Evolutionary conservation across 2,113 vertebrate species (phyloP), one percentile per base, ranked within the genome.

Genomic region (Gasterosteus aculeatus): DNA sequence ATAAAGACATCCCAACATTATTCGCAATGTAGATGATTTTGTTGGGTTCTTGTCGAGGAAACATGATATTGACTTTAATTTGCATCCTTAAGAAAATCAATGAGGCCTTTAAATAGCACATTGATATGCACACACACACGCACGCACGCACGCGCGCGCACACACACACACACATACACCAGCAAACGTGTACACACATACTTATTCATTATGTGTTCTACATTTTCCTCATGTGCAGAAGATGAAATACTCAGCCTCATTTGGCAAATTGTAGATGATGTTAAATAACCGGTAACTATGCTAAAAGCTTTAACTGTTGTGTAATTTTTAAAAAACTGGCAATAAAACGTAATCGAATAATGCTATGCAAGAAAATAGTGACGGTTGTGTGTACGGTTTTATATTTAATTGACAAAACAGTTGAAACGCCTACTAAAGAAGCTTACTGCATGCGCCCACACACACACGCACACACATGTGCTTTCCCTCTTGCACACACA

Each of bases 191-290:
- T 44, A 53, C 41, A 18, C 47, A 69, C 65, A 57, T 22, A 49
- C 38, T 10, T 22, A 49, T 57, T 29, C 53, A 33, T 71, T 7
- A 46, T 73, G 53, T 80, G 74, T 72, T 42, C 60, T 47, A 41
- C 53, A 35, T 62, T 60, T 26, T 78, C 41, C 60, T 77, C 77
- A 75, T 69, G 57, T 71, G 47, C 79, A 81, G 62, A 82, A 63
- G 49, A 69, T 84, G 53, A 75, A 57, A 77, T 71, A 80, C 65
- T 31, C 39, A 53, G 49, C 44, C 29, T 67, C 46, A 53, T 56
- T 76, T 35, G 75, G 10, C 62, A 44, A 42, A 54, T 11, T 59
- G 22, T 35, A 15, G 54, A 26, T 29, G 11, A 10, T 74, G 72
- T 86, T 83, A 83, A 85, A 79, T n/a, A 26, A 54, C 39, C 46